Base-by-base conservation (phyloP, 37 sponge, comb jelly and placozoan species). In the Hormiphora californensis region DNA sequence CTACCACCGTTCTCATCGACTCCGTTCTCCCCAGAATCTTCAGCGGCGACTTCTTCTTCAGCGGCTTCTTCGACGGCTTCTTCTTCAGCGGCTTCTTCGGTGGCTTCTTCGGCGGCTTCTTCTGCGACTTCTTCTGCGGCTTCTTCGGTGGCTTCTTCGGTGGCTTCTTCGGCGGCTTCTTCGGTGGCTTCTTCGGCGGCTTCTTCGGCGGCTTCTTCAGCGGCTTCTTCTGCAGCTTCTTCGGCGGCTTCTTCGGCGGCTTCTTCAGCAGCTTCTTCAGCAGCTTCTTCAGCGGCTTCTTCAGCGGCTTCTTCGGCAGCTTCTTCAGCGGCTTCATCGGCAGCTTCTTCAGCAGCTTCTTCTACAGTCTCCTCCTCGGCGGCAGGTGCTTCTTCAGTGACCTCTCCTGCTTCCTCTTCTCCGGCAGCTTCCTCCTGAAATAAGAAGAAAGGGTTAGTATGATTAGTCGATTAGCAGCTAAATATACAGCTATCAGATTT, bases 131-230 rank as follows among this genome's bases (percentile, higher is more conserved):
- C 68, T 65, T 36, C 38, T 27, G 68, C 35, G 31, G 4, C 35
- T 27, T 65, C 68, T 34, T 9, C 32, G n/a, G n/a, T n/a, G 12
- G 68, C 38, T 30, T 30, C 68, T 32, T 30, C 38, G n/a, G n/a
- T n/a, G 31, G 35, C 68, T 27, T 27, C 68, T 8, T 27, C 35
- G 4, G 38, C 32, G 12, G 35, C 38, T 65, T 4, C 68, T 27
- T 27, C 68, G 31, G 35, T 11, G 9, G 31, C 68, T 65, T 9
- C 35, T 65, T 5, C 7, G 4, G 68, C 68, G 9, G 32, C 35
- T 4, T 73, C 81, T 73, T 73, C 81, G 17, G 81, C 36, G 40
- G 44, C 33, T 65, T 7, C 67, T 38, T 65, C 67, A n/a, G 25
- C 61, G 3, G 32, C 67, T 73, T 27, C 81, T 7, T 15, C 36